phyloP scores from a whole-genome alignment of 2,888 invertebrate species.

The Temnothorax unifasciatus region DNA sequence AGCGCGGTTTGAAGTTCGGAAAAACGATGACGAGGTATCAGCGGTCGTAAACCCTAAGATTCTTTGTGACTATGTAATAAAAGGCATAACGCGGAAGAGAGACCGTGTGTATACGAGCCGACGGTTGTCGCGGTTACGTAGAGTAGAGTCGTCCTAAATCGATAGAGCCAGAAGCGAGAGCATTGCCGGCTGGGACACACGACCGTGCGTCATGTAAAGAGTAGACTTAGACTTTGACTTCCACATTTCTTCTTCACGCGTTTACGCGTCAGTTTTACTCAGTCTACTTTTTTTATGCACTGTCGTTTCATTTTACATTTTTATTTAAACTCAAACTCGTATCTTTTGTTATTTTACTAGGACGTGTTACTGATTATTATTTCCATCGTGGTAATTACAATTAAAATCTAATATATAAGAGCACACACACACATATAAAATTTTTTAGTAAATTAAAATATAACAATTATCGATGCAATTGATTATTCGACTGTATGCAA shows the following conservation, averaged over 20 bases:
- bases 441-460: not conserved
- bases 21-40: not conserved
- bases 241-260: constrained; percentile 4
- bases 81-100: constrained; percentile 31
- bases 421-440: too few species aligned
- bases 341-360: not conserved
- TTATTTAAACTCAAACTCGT: not conserved
- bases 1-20: not conserved
- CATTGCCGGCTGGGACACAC: constrained; percentile 48
- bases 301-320: not conserved
- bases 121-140: constrained; percentile 71
- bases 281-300: not conserved
- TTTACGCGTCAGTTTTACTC: not conserved
- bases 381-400: not conserved
- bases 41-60: not conserved
- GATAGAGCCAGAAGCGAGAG: constrained; percentile 76
- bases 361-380: not conserved
- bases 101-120: constrained; percentile 62
- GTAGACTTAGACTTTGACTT: not conserved
- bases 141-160: constrained; percentile 73
- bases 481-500: not conserved
- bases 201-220: constrained; percentile 22
- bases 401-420: not conserved
- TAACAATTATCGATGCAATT: not conserved
- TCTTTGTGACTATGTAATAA: constrained; percentile 22